phyloP scores from a whole-genome alignment of 2,888 invertebrate genomes.

The Arrhopalites spinosus region DNA sequence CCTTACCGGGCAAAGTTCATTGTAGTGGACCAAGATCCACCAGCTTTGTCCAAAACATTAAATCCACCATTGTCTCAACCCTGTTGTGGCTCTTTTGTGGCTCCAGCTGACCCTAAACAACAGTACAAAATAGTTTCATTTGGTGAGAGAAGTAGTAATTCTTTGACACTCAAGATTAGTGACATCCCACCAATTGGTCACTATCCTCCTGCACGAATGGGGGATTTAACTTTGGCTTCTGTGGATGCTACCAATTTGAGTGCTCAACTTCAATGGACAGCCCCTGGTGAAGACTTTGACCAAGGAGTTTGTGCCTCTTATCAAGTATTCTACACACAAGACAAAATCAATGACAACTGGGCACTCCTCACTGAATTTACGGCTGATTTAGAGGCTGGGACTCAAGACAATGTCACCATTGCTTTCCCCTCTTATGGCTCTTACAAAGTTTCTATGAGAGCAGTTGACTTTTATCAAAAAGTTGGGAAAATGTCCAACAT shows the following conservation, averaged over 20 bases:
- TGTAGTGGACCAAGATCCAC: conserved; percentile 45
- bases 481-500: conserved; percentile 54
- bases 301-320: conserved; percentile 53
- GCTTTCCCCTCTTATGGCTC: conserved; percentile 51
- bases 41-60: not conserved
- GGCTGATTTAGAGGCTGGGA: conserved; percentile 54
- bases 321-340: conserved; percentile 50
- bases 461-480: conserved; percentile 40
- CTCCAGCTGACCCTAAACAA: conserved; percentile 51
- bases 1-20: conserved; percentile 54
- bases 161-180: conserved; percentile 49
- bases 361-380: conserved; percentile 27
- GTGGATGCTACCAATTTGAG: conserved; percentile 61
- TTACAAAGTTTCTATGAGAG: conserved; percentile 39
- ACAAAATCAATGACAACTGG: conserved; percentile 51
- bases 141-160: conserved; percentile 52
- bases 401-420: conserved; percentile 52
- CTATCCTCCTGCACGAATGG: conserved; percentile 63
- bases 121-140: conserved; percentile 55
- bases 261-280: conserved; percentile 65
- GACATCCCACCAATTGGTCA: conserved; percentile 51
- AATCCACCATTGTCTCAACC: conserved; percentile 29
- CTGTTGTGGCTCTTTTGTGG: conserved; percentile 63
- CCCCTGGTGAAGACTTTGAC: conserved; percentile 62
- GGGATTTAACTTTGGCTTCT: conserved; percentile 62